Base-by-base conservation (phyloP, 2,797 vertebrate genomes). In the Melanotaenia trifasciata region DNA sequence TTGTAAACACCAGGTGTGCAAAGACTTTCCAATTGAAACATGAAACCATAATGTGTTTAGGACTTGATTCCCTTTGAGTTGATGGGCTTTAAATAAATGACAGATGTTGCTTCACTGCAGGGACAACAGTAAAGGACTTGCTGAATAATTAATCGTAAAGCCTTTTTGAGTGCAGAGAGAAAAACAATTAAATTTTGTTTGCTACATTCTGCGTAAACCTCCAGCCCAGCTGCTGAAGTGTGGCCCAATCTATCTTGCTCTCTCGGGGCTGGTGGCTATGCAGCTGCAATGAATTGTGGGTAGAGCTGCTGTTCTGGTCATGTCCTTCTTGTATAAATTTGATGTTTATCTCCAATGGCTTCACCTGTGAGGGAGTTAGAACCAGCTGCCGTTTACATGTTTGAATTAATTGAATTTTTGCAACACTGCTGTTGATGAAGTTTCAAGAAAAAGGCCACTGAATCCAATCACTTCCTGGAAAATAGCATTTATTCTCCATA, bases 101-200 rank as follows among this genome's bases (percentile, higher is more conserved):
- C 91, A 93, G 91, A 91, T 92, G 90, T 87, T 90, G 74, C 76
- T 85, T 89, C 71, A 79, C 90, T 79, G 58, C 71, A 36, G 87
- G 84, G 84, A 87, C n/a, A 84, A 87, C 20, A 6, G 58, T 62
- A 28, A 67, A 87, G 75, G 77, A 78, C 67, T 70, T 8, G 58
- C 82, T 92, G 85, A 92, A 92, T 92, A 90, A 93, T 93, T 92
- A 90, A 94, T 91, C 86, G 72, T 76, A 64, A 30, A 86, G 72
- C 69, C 71, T 85, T 90, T 87, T 89, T 81, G 87, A 86, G 84
- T 74, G 76, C 36, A 0, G 72, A 69, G 74, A 72, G 62, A 77
- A 86, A 88, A 82, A 85, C 88, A 90, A 89, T 91, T 85, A 80
- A 82, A 85, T 85, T 47, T 77, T 75, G 84, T 89, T 87, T 90